phyloP scores from a whole-genome alignment of 2,797 vertebrate genomes.

The Borostomias antarcticus region DNA sequence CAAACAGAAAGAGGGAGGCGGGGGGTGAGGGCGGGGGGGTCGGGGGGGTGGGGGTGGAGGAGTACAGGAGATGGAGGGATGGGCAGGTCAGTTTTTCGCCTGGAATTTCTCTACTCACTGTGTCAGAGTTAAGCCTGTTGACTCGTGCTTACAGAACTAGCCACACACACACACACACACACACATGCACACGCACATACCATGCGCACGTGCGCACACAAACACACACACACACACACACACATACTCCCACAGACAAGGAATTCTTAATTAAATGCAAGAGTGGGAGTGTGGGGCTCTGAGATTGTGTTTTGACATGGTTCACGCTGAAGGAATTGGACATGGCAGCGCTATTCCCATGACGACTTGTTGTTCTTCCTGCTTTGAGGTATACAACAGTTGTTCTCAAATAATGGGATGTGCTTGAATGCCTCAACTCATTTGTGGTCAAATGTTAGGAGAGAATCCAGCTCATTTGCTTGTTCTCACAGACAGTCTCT shows the following conservation, averaged over 20 bases:
- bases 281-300: slow-evolving; percentile 35
- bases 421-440: slow-evolving; percentile 43
- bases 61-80: no score
- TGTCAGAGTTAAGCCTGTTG: no score
- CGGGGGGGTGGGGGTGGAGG: no score
- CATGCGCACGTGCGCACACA: no score
- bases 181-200: slow-evolving; percentile 8
- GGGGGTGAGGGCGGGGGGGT: no score
- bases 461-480: slow-evolving; percentile 54
- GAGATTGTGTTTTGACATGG: slow-evolving; percentile 35
- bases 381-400: slow-evolving; percentile 59
- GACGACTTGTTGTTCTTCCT: slow-evolving; percentile 48
- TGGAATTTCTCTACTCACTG: no score
- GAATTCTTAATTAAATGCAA: slow-evolving; percentile 40
- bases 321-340: slow-evolving; percentile 46
- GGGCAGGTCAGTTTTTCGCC: no score
- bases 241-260: no score
- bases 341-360: slow-evolving; percentile 36
- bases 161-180: slow-evolving; percentile 13
- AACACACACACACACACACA: no score
- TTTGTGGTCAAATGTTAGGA: slow-evolving; percentile 47
- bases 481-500: no score
- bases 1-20: no score
- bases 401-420: slow-evolving; percentile 66
- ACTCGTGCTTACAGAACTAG: no score